These are phyloP conservation scores for Caenorhabditis macrosperma DNA, from an alignment of 2,888 invertebrate genomes.

Conservation along the genomic window DNA sequence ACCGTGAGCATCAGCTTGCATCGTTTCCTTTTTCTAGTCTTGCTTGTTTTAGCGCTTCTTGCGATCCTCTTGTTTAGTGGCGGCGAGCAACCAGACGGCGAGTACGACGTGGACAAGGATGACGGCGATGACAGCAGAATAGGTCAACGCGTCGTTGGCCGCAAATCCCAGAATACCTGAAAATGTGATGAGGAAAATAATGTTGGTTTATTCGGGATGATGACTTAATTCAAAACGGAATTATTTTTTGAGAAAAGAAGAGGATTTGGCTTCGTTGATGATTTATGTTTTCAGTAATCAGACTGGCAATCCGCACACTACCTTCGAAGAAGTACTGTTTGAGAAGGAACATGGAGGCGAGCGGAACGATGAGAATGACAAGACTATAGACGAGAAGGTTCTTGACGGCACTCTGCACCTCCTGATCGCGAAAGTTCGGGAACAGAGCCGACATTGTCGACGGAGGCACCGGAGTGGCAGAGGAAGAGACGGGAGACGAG, in stretches of 20 bases:
- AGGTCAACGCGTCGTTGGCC: constrained; percentile 74
- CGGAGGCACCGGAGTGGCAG: not conserved
- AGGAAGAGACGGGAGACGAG: constrained; percentile 1
- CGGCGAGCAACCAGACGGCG: constrained; percentile 72
- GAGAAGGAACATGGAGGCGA: constrained; percentile 79
- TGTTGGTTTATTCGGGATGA: constrained; percentile 1
- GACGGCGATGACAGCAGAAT: constrained; percentile 79
- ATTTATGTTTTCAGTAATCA: not conserved
- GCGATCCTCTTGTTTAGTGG: constrained; percentile 60
- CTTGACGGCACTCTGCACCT: constrained; percentile 77
- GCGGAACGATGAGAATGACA: constrained; percentile 77
- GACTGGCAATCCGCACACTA: constrained; percentile 21
- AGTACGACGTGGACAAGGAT: constrained; percentile 78
- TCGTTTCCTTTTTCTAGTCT: constrained; percentile 51
- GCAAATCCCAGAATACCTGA: constrained; percentile 73
- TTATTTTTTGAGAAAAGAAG: too few species aligned
- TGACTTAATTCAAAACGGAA: too few species aligned
- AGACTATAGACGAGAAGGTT: constrained; percentile 76
- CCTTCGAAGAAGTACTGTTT: constrained; percentile 78
- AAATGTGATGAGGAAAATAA: constrained; percentile 42
- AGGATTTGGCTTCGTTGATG: too few species aligned
- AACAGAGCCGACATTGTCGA: constrained; percentile 74
- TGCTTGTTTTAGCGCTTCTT: constrained; percentile 65
- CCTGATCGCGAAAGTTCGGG: constrained; percentile 74
- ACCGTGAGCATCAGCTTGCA: constrained; percentile 70